Base-by-base conservation (phyloP, 2,797 vertebrate species). In the Vespertilio murinus region DNA sequence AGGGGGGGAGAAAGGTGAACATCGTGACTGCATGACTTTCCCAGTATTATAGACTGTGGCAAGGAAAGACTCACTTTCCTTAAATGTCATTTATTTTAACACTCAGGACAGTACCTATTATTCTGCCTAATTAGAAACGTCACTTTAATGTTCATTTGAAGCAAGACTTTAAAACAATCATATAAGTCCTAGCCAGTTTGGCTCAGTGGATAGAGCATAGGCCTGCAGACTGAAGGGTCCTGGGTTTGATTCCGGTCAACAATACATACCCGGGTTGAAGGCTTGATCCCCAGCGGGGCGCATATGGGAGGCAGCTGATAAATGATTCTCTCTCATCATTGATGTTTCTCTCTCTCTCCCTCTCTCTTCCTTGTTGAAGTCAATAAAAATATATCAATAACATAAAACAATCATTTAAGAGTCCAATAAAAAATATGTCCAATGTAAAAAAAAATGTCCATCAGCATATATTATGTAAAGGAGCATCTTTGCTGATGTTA, bases 111-210 rank as follows among this genome's bases (percentile, higher is more conserved):
- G 67, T 80, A 52, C 61, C 87, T 74, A 89, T 73, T 61, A 20
- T 91, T 87, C 67, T 90, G 35, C 33, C 18, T 95, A 94, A 94
- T 78, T 96, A 96, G 35, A 87, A 94, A 92, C 81, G 80, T 65
- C 75, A 91, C 13, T 96, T 96, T 54, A 83, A 93, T 74, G 30
- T 85, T 96, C 91, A 78, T 33, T 92, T 78, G 82, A 94, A 82
- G 67, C 0, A 42, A 88, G 38, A 47, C 4, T 59, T 87, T 28
- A 28, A 74, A 40, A 79, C 73, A 45, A 83, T 82, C 67, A 80
- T 22, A 20, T 25, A 40, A 61, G 28, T 61, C 59, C 59, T 30
- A 61, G 28, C 28, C 59, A 30, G 28, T 61, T 61, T 61, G 59
- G 28, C 59, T 61, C 59, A 30, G 59, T 61, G 59, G 59, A 14